These are phyloP conservation scores for Anaspis maculata DNA, from an alignment of 2,888 invertebrate species.

Conservation along the genomic window DNA sequence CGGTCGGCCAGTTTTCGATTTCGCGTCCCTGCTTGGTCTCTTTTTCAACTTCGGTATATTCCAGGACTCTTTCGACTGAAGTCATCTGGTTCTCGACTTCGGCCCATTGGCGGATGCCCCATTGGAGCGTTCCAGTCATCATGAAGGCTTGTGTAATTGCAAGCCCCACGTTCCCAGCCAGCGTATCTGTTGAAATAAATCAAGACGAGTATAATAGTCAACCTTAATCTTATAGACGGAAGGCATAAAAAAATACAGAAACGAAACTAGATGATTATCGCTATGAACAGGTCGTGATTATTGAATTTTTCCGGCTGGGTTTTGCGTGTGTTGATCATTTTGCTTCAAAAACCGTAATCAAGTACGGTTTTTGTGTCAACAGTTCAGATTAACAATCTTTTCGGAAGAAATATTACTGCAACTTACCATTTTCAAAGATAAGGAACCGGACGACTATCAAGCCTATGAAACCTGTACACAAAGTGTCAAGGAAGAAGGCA, in stretches of 20 bases:
- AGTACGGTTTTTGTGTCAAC: too few species aligned
- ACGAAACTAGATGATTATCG: too few species aligned
- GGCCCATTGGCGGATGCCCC: slow-evolving; percentile 72
- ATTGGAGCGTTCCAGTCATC: slow-evolving; percentile 58
- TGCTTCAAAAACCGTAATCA: too few species aligned
- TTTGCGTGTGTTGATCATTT: too few species aligned
- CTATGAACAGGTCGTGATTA: too few species aligned
- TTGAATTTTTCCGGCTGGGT: too few species aligned
- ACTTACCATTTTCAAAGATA: slow-evolving; percentile 6
- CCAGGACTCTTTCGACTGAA: slow-evolving; percentile 71
- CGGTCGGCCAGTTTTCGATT: slow-evolving; percentile 53
- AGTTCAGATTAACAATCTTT: not conserved
- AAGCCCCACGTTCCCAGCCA: slow-evolving; percentile 55
- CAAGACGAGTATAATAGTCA: too few species aligned
- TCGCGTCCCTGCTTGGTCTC: slow-evolving; percentile 41
- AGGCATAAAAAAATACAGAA: too few species aligned
- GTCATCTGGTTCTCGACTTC: slow-evolving; percentile 76
- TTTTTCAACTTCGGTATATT: slow-evolving; percentile 42
- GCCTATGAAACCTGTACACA: slow-evolving; percentile 27
- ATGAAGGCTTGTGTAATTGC: slow-evolving; percentile 74
- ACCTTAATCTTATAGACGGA: not conserved
- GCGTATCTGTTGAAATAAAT: slow-evolving; percentile 15
- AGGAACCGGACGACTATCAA: slow-evolving; percentile 17
- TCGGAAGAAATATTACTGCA: not conserved
- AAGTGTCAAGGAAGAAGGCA: slow-evolving; percentile 31